Percentiles rank a stretch among this genome's conserved stretches.
These are phyloP conservation scores for Cinclus cinclus DNA, from an alignment of 2,113 vertebrate species.

Conservation along the genomic window DNA sequence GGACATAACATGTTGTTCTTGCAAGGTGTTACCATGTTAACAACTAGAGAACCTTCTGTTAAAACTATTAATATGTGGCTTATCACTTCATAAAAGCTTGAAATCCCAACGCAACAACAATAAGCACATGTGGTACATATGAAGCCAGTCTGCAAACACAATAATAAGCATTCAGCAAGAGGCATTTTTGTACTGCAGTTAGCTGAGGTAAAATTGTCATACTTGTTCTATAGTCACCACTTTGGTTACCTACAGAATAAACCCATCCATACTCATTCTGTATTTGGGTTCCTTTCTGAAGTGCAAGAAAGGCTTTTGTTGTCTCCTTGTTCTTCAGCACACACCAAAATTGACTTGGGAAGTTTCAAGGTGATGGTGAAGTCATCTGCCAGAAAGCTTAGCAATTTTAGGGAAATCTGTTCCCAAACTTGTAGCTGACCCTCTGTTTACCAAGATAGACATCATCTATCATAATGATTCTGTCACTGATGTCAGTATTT, in stretches of 20 bases:
- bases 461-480: not conserved
- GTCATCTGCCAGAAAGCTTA: not conserved
- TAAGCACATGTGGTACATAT: conserved; percentile 23
- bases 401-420: not conserved
- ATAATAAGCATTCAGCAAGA: conserved; percentile 15
- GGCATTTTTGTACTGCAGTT: not conserved
- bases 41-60: conserved; percentile 34
- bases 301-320: not conserved
- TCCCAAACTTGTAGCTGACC: not conserved
- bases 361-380: not conserved
- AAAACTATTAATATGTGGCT: conserved; percentile 55
- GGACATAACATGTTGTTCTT: conserved; percentile 35
- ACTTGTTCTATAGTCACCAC: not conserved
- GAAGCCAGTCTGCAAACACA: conserved; percentile 19
- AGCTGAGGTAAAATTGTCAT: not conserved
- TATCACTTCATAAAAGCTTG: conserved; percentile 57
- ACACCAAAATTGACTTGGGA: not conserved
- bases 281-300: not conserved
- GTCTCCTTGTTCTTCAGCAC: not conserved
- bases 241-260: not conserved
- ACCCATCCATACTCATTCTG: not conserved
- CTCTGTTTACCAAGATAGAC: not conserved
- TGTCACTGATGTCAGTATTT: not conserved
- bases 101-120: not conserved
- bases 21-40: conserved; percentile 58